Evolutionary conservation across 2,113 vertebrate genomes (phyloP), one percentile per base, ranked within the genome.

Genomic region (Ceyx cyanopectus): DNA sequence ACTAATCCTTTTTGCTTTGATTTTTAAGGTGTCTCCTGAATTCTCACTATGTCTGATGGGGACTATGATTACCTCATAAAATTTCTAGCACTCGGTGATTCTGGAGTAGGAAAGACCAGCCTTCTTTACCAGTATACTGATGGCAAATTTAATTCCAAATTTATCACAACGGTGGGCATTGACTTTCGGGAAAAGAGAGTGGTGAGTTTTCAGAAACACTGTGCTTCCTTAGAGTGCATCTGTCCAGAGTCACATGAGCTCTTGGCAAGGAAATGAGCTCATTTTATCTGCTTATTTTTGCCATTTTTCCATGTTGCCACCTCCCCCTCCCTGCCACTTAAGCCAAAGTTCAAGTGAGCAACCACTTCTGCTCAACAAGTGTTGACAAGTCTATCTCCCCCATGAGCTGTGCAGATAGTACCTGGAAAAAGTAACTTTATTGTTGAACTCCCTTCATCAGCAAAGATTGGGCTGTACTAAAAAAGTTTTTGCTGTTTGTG

Each of bases 31-130:
- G 98, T 97, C 48, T 95, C 87, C 97, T 95, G 97, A 97, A 89
- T 92, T 81, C 94, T 98, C 98, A 98, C 97, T 94, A 99, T 99
- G 99, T 99, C 98, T 98, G 99, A 99, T 98, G 99, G 99, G 96
- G 99, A 99, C 81, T 99, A 99, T 9, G 99, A 99, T 98, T 99
- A 99, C 97, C 99, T 99, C 97, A 99, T 99, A 98, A 99, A 99
- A 94, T 99, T 99, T 96, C 97, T 99, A 94, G 99, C 99, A 16
- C 98, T 99, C 0, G 99, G 99, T 43, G 99, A 99, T 90, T 99
- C 99, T 48, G 99, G 99, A 48, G 99, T 99, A 70, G 99, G 99
- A 86, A 99, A 99, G 96, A 99, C 99, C 57, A 99, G 99, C 96
- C 98, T 99, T 53, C 98, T 99, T 56, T 99, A 99, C 95, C 99